Conservation (phyloP, 2,797 vertebrate species). For the Hyperoplus immaculatus region DNA sequence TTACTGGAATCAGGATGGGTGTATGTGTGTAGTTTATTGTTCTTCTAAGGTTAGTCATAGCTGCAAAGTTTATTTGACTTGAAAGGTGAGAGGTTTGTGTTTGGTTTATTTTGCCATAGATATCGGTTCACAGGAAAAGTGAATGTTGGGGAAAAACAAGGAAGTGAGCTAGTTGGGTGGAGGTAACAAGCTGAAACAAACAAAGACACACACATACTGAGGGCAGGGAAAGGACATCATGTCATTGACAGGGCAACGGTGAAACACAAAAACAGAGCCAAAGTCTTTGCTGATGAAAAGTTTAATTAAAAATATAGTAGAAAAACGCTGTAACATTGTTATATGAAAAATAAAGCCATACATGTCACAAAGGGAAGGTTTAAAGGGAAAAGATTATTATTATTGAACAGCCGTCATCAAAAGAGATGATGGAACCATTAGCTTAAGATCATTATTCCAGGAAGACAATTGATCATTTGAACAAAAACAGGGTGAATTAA, state of each 20-base stretch:
- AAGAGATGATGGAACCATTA: not conserved
- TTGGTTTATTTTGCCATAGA: constrained; percentile 79
- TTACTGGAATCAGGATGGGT: constrained; percentile 45
- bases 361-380: not conserved
- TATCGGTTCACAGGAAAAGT: constrained; percentile 77
- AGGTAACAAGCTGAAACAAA: constrained; percentile 52
- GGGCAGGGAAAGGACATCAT: constrained; percentile 69
- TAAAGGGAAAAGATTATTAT: not conserved
- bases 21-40: constrained; percentile 67
- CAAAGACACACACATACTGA: constrained; percentile 23
- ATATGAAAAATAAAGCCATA: not conserved
- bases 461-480: not conserved
- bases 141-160: constrained; percentile 72
- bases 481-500: not conserved
- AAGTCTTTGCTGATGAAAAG: not conserved
- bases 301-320: not conserved
- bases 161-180: constrained; percentile 76
- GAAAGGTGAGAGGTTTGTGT: constrained; percentile 79
- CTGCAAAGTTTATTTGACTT: constrained; percentile 76
- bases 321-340: not conserved
- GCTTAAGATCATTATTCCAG: not conserved
- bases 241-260: constrained; percentile 63
- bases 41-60: constrained; percentile 57
- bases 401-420: not conserved
- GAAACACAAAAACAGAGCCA: constrained; percentile 2